Base-by-base conservation (phyloP, 2,797 vertebrate genomes). In the Ctenopoma multispine region DNA sequence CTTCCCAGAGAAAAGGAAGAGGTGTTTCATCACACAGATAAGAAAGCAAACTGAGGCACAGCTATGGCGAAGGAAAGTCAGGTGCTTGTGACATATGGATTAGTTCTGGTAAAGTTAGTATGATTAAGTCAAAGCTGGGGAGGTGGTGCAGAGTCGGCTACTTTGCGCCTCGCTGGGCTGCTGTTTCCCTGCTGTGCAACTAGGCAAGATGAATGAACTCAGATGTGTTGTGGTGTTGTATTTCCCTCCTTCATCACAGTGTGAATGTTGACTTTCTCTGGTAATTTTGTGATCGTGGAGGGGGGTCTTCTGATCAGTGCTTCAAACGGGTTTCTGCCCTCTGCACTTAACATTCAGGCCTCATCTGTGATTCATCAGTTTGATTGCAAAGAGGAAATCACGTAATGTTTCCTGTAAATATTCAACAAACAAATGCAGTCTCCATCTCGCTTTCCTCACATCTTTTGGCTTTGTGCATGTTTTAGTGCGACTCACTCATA, bases 31-130 rank as follows among this genome's bases (percentile, higher is more conserved):
- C 86, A 90, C 66, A 44, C 63, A 80, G 84, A 91, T 89, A 84
- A 85, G 81, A 83, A 79, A 50, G 54, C 77, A 72, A 76, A 65
- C 74, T 72, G 78, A 68, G 10, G 74, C 51, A 11, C 7, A 9
- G 68, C 79, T 64, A 56, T 65, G 71, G 72, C 48, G 73, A 29
- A 69, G 61, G 36, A 63, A 75, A 67, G 43, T 59, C 41, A 50
- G 31, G 31, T 44, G 75, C 64, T 73, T 63, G 78, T 81, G 83
- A 87, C 71, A 81, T 88, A 86, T 86, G 81, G 83, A 91, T 92
- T 84, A 83, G 77, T 87, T 89, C 76, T 84, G 79, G 79, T 89
- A 85, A 90, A 91, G 83, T 89, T 90, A 7, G 61, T 70, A 72
- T 86, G 86, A 92, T 90, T 86, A 87, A 87, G 90, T 69, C 80